Base-by-base conservation (phyloP, 2,797 vertebrate genomes). In the Carcharodon carcharias region DNA sequence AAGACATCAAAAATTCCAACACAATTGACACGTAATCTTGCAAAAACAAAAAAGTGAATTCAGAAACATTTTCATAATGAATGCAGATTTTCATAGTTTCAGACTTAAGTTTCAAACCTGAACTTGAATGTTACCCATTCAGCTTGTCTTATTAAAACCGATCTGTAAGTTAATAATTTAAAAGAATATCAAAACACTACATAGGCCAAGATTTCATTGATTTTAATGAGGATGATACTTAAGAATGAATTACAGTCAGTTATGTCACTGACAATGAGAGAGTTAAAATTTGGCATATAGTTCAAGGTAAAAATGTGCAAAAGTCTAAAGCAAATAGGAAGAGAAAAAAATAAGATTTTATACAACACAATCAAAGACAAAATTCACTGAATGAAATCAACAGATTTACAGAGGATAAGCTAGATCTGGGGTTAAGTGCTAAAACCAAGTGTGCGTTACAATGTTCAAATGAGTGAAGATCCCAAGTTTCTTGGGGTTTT, bases 1-100 rank as follows among this genome's bases (percentile, higher is more conserved):
- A 99, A 98, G 98, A 99, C 99, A 82, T 99, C 99, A 98, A 99
- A 99, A 97, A 99, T 98, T 96, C 99, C 99, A 97, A 99, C 99
- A 97, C 99, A 99, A 97, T 99, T 99, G 97, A 98, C 98, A 97
- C 98, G 98, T 92, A 98, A 98, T 97, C 98, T 98, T 97, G 92
- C 18, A 54, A 26, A 31, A 9, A 35, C 65, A 96, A 96, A 58
- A 71, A 82, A 26, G 4, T 77, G 56, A 50, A 96, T 28, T 45
- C n/a, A 96, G 23, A 69, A 95, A 96, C 40, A 65, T 87, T 96
- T 82, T 56, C 45, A n/a, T 58, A 40, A 63, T 18, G 14, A 77
- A 56, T 67, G 6, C 16, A 65, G 45, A 45, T 56, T 65, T 67
- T 31, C 58, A 91, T 61, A 18, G 61, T 1, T 67, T 65, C 28